Conservation (phyloP, 2,797 vertebrate genomes). For the Crenichthys baileyi region DNA sequence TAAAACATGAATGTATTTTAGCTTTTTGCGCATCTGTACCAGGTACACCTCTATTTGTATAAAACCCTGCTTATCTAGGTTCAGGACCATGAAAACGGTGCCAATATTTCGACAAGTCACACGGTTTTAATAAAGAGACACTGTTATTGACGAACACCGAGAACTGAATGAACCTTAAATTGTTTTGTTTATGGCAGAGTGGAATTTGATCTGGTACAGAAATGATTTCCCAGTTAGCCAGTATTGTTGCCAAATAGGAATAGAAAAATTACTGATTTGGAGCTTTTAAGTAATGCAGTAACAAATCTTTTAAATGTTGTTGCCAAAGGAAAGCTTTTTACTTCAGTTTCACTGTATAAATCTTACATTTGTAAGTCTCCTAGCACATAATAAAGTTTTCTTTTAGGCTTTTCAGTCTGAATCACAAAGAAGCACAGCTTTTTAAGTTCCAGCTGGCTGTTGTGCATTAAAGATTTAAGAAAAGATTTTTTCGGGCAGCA, state of each 20-base stretch:
- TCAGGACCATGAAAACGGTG: constrained; percentile 49
- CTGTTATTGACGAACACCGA: constrained; percentile 23
- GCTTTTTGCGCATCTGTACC: not conserved
- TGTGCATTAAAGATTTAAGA: constrained; percentile 27
- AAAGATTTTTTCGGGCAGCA: constrained; percentile 8
- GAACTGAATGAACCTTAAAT: not conserved
- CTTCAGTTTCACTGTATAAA: constrained; percentile 1
- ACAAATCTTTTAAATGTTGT: not conserved
- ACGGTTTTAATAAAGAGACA: constrained; percentile 42
- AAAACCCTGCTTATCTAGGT: constrained; percentile 22
- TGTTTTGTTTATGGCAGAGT: not conserved
- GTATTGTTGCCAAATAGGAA: not conserved
- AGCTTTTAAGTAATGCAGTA: not conserved
- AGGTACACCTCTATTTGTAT: constrained; percentile 1
- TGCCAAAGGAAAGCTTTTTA: not conserved
- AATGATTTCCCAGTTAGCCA: constrained; percentile 18
- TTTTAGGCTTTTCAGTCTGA: not conserved
- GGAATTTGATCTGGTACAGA: constrained; percentile 5
- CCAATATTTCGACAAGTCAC: constrained; percentile 46
- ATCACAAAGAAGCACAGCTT: constrained; percentile 9
- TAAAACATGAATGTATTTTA: not conserved
- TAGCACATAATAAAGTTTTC: not conserved
- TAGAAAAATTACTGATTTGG: not conserved
- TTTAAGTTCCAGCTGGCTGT: constrained; percentile 12
- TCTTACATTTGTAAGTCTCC: constrained; percentile 9